Base-by-base conservation (phyloP, 2,113 vertebrate genomes). In the Beaufortia kweichowensis region DNA sequence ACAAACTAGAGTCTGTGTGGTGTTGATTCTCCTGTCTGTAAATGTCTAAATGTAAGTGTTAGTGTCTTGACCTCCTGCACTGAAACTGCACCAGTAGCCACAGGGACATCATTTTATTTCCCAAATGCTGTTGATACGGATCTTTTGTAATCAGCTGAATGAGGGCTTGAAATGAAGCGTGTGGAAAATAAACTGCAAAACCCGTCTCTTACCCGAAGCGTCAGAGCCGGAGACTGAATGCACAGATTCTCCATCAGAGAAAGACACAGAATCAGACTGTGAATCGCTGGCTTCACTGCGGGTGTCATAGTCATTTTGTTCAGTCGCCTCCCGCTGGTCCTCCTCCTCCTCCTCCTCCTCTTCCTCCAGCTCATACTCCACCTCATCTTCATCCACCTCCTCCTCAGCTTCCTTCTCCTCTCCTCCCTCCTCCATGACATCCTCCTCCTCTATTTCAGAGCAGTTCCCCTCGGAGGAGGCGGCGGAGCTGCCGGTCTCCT, bases 251-350 rank as follows among this genome's bases (percentile, higher is more conserved):
- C 94, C 96, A 14, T 98, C 96, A 10, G 96, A 96, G 88, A 98
- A 99, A 66, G 95, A 96, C 64, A 95, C 94, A 0, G 96, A 98
- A 76, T 96, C 95, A 6, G 95, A 99, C 46, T 94, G 95, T 0
- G 97, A 99, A 85, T 98, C 97, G 0, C 96, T 98, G 55, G 96
- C 97, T 86, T 99, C 97, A 46, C 96, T 98, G 70, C 96, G 92
- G 0, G 96, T 99, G 77, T 99, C 96, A 12, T 99, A 99, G 87
- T 98, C 96, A 24, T 91, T 91, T 2, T 88, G 87, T 6, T 92
- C 90, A 0, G 92, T 94, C 73, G 89, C 93, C 74, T 95, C 94
- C 77, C 94, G 92, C 76, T 93, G 86, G 90, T 95, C 84, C 86
- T 92, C 87, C 31, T 96, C 96, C 50, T 96, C 96, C 6, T 91